Evolutionary conservation across 2,113 vertebrate genomes (phyloP).

Genomic region (Pseudopipra pipra): DNA sequence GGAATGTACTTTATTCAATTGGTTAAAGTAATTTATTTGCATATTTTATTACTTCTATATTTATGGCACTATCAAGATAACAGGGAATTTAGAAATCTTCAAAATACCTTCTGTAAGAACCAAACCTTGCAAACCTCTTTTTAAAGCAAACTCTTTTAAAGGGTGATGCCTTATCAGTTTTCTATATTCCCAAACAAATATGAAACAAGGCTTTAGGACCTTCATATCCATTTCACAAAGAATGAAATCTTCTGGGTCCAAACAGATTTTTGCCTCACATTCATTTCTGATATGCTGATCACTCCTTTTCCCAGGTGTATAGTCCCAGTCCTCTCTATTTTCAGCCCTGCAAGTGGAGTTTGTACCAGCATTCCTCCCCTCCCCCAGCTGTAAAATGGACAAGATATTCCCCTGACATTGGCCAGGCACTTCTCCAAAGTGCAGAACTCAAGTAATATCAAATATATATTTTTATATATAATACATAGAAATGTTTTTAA

Average conservation of each 20-base stretch:
- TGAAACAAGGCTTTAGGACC: not conserved
- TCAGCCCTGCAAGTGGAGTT: not conserved
- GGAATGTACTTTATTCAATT: not conserved
- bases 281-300: not conserved
- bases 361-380: not conserved
- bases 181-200: not conserved
- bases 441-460: not conserved
- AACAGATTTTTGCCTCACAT: fast-evolving
- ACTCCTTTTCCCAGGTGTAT: not conserved
- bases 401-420: not conserved
- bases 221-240: not conserved
- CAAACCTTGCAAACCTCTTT: not conserved
- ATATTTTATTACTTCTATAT: not conserved
- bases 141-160: not conserved
- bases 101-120: not conserved
- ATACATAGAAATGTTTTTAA: not conserved
- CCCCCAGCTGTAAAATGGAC: not conserved
- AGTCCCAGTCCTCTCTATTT: not conserved
- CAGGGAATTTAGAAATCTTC: not conserved
- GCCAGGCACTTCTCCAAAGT: not conserved
- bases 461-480: not conserved
- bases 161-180: not conserved
- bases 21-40: not conserved
- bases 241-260: not conserved
- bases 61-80: not conserved